Evolutionary conservation across 2,113 vertebrate genomes (phyloP).

Genomic region (Amazona vittata): DNA sequence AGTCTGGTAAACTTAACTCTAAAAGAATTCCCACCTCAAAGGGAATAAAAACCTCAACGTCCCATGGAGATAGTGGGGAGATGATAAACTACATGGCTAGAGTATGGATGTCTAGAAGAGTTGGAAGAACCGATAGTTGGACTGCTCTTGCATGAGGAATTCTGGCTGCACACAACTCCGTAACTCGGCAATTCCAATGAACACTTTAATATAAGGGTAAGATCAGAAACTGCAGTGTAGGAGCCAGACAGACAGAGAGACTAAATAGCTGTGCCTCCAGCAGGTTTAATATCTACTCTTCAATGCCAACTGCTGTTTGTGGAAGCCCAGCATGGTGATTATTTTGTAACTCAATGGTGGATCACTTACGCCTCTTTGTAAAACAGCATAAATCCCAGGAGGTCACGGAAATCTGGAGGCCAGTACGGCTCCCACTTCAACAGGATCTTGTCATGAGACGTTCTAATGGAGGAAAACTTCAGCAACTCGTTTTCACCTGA

Average conservation of each 20-base stretch:
- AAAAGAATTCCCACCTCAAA: neutral
- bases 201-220: neutral
- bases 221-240: neutral
- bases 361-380: slow-evolving; percentile 96
- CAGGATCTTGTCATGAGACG: slow-evolving; percentile 85
- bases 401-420: slow-evolving; percentile 92
- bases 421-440: slow-evolving; percentile 92
- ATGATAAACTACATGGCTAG: neutral
- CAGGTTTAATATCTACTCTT: neutral
- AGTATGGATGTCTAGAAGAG: neutral
- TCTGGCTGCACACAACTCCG: neutral
- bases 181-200: neutral
- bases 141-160: neutral
- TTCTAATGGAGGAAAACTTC: slow-evolving; percentile 85
- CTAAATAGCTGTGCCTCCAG: neutral
- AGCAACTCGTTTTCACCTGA: slow-evolving; percentile 91
- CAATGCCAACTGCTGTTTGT: neutral
- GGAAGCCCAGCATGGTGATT: neutral
- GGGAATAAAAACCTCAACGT: neutral
- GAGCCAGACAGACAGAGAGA: neutral
- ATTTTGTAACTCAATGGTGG: fast-evolving
- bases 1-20: neutral
- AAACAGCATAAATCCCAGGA: slow-evolving; percentile 96
- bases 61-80: neutral
- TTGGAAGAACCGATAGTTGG: neutral